Evolutionary conservation across 2,797 vertebrate species (phyloP).

Genomic region (Sebastes kiyomatsui): DNA sequence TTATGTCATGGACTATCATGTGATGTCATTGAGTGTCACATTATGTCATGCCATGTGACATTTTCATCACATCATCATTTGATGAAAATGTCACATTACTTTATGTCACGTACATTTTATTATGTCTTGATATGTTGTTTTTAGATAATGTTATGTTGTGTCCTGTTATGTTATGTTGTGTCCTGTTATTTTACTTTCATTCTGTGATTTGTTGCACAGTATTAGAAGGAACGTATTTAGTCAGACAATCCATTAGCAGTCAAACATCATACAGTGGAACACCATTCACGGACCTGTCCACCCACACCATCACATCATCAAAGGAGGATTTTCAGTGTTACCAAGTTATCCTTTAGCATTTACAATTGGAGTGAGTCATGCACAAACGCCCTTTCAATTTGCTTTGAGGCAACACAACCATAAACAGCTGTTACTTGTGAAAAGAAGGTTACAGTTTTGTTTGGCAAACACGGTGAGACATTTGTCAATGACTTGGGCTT

Average conservation of each 20-base stretch:
- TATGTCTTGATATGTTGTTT: not conserved
- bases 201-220: not conserved
- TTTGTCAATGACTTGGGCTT: slow-evolving; percentile 34
- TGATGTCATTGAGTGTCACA: not conserved
- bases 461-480: slow-evolving; percentile 56
- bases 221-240: slow-evolving; percentile 32
- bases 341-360: slow-evolving; percentile 65
- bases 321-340: slow-evolving; percentile 63
- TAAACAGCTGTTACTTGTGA: slow-evolving; percentile 71
- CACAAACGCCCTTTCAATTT: slow-evolving; percentile 53
- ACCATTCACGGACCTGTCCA: slow-evolving; percentile 64
- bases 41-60: not conserved
- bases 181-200: not conserved
- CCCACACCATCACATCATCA: slow-evolving; percentile 68
- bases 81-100: not conserved
- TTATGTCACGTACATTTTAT: not conserved
- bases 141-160: not conserved
- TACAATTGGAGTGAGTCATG: slow-evolving; percentile 68
- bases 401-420: slow-evolving; percentile 55
- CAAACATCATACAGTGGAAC: slow-evolving; percentile 37
- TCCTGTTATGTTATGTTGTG: not conserved
- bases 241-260: slow-evolving; percentile 31
- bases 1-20: not conserved
- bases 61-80: not conserved
- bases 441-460: slow-evolving; percentile 55